Conservation (phyloP, 2,113 vertebrate genomes). For the Poicephalus gulielmi region DNA sequence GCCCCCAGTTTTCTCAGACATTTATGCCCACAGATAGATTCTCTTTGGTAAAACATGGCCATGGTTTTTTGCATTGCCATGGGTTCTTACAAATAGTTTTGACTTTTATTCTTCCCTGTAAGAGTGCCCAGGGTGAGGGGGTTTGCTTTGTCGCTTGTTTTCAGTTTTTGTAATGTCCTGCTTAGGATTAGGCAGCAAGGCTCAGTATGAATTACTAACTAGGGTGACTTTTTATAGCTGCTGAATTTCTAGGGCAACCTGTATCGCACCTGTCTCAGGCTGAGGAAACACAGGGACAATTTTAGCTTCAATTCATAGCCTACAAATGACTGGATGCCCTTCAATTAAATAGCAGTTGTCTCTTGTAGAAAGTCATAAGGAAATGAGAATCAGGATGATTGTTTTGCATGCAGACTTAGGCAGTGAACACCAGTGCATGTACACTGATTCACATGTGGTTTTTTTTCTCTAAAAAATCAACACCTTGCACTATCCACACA, state of each 20-base stretch:
- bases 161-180: background rate
- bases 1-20: background rate
- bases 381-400: background rate
- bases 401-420: background rate
- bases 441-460: background rate
- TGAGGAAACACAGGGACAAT: background rate
- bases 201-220: background rate
- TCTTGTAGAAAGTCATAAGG: background rate
- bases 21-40: background rate
- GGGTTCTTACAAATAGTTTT: background rate
- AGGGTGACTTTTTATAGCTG: background rate
- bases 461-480: background rate
- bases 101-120: background rate
- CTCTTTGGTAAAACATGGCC: background rate
- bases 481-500: background rate
- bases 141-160: accelerated
- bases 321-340: background rate
- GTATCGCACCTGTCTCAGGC: background rate
- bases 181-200: background rate
- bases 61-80: background rate
- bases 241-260: background rate
- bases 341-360: background rate
- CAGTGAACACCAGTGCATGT: background rate
- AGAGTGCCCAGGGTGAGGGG: background rate
- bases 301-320: background rate